Conservation (phyloP, 2,113 vertebrate genomes). For the Puma concolor region DNA sequence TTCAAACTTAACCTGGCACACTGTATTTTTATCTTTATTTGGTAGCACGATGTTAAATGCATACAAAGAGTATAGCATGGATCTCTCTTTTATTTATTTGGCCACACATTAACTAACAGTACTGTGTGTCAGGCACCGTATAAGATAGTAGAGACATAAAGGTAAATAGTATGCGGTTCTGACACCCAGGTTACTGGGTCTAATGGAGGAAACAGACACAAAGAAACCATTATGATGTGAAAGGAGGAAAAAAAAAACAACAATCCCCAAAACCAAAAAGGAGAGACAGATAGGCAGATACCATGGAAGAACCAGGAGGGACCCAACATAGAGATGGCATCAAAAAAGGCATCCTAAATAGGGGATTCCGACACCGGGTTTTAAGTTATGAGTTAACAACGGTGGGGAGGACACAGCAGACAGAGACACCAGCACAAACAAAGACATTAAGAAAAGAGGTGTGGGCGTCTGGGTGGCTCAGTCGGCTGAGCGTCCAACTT, state of each 20-base stretch:
- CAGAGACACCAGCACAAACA: not conserved
- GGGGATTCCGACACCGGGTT: not conserved
- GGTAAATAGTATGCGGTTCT: not conserved
- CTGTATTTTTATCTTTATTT: not conserved
- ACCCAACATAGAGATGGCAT: not conserved
- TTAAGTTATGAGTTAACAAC: not conserved
- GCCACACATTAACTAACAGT: not conserved
- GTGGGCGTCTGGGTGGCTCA: too few relatives aligned
- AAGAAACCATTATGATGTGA: not conserved
- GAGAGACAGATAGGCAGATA: not conserved
- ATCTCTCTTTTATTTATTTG: not conserved
- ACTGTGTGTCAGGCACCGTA: not conserved
- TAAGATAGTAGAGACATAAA: not conserved
- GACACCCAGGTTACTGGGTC: not conserved
- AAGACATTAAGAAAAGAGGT: not conserved
- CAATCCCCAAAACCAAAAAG: not conserved
- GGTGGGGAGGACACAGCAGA: not conserved
- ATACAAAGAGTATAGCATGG: not conserved
- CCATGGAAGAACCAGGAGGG: not conserved
- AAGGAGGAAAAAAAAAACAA: not conserved
- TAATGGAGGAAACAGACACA: not conserved
- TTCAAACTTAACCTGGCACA: slow-evolving; percentile 37
- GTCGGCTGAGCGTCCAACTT: too few relatives aligned
- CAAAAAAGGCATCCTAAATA: not conserved
- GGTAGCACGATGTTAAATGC: not conserved